These are phyloP conservation scores for Glaucopsyche alexis DNA, from an alignment of 2,888 invertebrate species.

Conservation along the genomic window DNA sequence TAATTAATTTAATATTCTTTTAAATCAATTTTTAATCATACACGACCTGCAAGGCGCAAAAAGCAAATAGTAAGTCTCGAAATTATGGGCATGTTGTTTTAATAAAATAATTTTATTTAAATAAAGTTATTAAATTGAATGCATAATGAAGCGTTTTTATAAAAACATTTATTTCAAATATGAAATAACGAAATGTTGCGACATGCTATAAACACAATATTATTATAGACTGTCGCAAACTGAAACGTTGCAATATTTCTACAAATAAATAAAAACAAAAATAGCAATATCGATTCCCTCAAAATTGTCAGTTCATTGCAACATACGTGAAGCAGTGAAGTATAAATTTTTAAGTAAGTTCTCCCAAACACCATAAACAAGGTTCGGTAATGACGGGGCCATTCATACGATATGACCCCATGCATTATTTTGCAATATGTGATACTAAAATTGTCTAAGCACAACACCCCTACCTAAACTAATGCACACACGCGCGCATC, in stretches of 20 bases:
- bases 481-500: conserved; percentile 45
- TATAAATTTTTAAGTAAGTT: conserved; percentile 34
- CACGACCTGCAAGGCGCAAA: neutral
- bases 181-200: neutral
- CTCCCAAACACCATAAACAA: conserved; percentile 41
- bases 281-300: neutral
- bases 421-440: conserved; percentile 69
- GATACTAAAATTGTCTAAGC: conserved; percentile 77
- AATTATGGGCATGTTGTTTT: neutral
- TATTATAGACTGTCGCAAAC: too few species aligned
- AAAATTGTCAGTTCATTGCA: conserved; percentile 17
- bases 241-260: neutral
- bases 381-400: conserved; percentile 38
- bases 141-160: neutral
- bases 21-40: neutral
- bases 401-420: conserved; percentile 44
- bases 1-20: neutral
- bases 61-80: neutral
- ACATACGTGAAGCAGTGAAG: conserved; percentile 12
- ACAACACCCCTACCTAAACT: conserved; percentile 65
- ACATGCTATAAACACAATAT: neutral
- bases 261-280: neutral
- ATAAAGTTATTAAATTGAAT: neutral
- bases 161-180: neutral
- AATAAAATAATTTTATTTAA: neutral